Evolutionary conservation across 2,888 invertebrate species (phyloP), one percentile per base, ranked within the genome.

Genomic region (Chrysina gloriosa): DNA sequence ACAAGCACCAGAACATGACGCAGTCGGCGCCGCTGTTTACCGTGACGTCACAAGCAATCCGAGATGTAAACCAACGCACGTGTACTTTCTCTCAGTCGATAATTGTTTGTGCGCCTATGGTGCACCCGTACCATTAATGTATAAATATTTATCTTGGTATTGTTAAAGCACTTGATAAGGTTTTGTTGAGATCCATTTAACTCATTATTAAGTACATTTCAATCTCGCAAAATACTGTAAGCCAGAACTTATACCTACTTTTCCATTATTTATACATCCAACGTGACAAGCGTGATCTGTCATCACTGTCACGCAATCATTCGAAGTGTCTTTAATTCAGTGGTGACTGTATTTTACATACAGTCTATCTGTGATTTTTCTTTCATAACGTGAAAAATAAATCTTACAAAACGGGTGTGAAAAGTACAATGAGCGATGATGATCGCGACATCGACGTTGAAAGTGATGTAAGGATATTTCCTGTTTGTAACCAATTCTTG

Each of bases 381-480:
- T 9, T 58, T 42, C 42, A 58, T 23, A 42, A 27, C 25, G 58
- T 58, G 58, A 39, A 16, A 58, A 58, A 58, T 58, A 63, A 63
- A 63, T 63, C 47, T 14, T 50, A 63, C 47, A 47, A 63, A 63
- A 63, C 63, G 73, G 74, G 72, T 71, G 69, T 69, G 52, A 70
- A 70, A 70, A 70, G 56, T 70, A 84, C 76, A 79, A 96, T 96
- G 95, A 96, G 96, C 84, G 96, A 96, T 85, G 96, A 96, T 85
- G 96, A 96, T 84, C 89, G 94, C 79, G 96, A 96, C 84, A 94
- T 96, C 84, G 96, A 96, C 84, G 93, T 95, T 80, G 95, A 96
- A 87, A 96, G 96, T 87, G 96, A 96, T 87, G 96, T 96, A 88
- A 90, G 94, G 89, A n/a, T n/a, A n/a, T n/a, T n/a, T n/a, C n/a